These are phyloP conservation scores for Morelia viridis DNA, from an alignment of 2,797 vertebrate species.

Conservation along the genomic window DNA sequence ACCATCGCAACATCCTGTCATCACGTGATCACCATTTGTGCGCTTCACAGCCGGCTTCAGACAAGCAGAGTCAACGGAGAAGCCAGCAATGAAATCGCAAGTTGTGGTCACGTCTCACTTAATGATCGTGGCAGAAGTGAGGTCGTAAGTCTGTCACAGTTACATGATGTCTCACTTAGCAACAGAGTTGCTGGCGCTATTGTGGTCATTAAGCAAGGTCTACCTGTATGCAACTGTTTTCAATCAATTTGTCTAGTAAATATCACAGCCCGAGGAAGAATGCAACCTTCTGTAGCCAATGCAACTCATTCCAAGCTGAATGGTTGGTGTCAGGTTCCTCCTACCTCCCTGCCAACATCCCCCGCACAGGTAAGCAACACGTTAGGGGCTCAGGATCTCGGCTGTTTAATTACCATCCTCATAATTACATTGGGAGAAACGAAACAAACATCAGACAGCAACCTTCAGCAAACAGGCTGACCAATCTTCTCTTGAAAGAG, in stretches of 20 bases:
- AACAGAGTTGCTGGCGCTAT: background rate
- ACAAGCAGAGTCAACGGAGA: background rate
- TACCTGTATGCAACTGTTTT: background rate
- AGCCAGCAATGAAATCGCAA: background rate
- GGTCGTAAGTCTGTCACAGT: background rate
- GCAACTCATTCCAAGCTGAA: background rate
- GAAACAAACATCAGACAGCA: background rate
- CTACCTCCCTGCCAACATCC: background rate
- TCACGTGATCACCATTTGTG: background rate
- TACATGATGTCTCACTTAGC: background rate
- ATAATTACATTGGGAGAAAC: slow-evolving; percentile 20
- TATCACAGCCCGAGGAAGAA: background rate
- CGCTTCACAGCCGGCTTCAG: background rate
- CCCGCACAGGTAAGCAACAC: background rate
- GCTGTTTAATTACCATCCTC: slow-evolving; percentile 19
- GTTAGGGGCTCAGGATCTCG: background rate
- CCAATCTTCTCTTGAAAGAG: slow-evolving; percentile 16
- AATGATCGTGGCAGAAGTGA: background rate
- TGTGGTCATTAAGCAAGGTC: background rate
- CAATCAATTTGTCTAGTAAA: background rate
- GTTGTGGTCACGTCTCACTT: background rate
- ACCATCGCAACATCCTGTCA: rapidly evolving
- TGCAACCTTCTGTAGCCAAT: background rate
- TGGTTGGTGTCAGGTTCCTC: background rate
- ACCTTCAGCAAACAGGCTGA: background rate